Evolutionary conservation across 2,888 invertebrate species (phyloP), one percentile per base, ranked within the genome.

Genomic region (Lysandra bellargus): DNA sequence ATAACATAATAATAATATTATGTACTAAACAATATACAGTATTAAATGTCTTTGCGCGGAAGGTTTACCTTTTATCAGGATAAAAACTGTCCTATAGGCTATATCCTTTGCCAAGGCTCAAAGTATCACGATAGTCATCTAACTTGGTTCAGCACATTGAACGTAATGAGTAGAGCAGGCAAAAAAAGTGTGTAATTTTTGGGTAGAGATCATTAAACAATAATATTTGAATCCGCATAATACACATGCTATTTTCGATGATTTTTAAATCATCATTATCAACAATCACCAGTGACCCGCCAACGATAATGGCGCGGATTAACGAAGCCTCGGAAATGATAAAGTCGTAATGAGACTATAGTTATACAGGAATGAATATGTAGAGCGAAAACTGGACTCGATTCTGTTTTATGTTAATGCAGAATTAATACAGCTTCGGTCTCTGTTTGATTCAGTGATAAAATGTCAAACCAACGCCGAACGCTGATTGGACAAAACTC

Each of bases 301-400:
- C 69, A 37, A 33, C 33, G 33, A 30, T 64, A 69, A 69, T 69
- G 33, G 33, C 0, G 4, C 33, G 69, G 69, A 69, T 69, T 33
- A 69, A 33, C 69, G 33, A 37, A 23, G 69, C 69, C 14, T 14
- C 69, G 69, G 64, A 30, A 69, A 69, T 69, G 33, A 69, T 69
- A 69, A 30, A 64, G 30, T 64, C 64, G 30, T 64, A 64, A 64
- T 64, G 64, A 64, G 64, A 64, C 64, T 30, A 64, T 12, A 64
- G 30, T 64, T 64, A 30, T 9, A 64, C 30, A 64, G 30, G 12
- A 23, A 64, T 30, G 30, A 30, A 30, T 64, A 30, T 30, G 30
- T 4, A 23, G 9, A 9, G 12, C 61, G 61, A 57, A 57, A 57
- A 57, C 17, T 57, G 57, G 17, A 57, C 57, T 4, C 1, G 4